Evolutionary conservation across 2,888 invertebrate genomes (phyloP).

Genomic region (Ptychoptera contaminata): DNA sequence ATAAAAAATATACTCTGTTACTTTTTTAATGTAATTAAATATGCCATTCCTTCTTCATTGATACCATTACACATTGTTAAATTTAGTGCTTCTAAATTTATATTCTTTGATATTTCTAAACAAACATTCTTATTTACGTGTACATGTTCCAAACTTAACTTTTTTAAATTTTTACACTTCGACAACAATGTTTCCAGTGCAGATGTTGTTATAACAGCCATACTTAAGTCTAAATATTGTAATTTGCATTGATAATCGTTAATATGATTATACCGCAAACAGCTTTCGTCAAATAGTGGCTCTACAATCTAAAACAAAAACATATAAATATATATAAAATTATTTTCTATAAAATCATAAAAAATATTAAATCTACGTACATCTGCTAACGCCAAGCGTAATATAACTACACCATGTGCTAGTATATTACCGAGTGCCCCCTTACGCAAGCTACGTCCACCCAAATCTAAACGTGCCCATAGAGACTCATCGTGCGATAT

Average conservation of each 20-base stretch:
- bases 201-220: slow-evolving; percentile 45
- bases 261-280: slow-evolving; percentile 18
- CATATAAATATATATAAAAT: slow-evolving; percentile 4
- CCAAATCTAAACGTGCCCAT: slow-evolving; percentile 73
- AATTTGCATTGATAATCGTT: slow-evolving; percentile 40
- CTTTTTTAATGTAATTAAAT: slow-evolving; percentile 37
- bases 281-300: slow-evolving; percentile 35
- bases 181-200: slow-evolving; percentile 43
- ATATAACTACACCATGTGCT: slow-evolving; percentile 57
- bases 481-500: slow-evolving; percentile 69
- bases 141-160: slow-evolving; percentile 73
- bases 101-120: slow-evolving; percentile 47
- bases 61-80: slow-evolving; percentile 67
- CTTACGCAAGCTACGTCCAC: slow-evolving; percentile 46
- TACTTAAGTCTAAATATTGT: slow-evolving; percentile 76
- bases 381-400: slow-evolving; percentile 66
- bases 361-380: slow-evolving; percentile 31
- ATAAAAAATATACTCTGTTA: slow-evolving; percentile 18
- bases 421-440: slow-evolving; percentile 60
- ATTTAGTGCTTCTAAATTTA: slow-evolving; percentile 62
- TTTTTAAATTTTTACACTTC: slow-evolving; percentile 54
- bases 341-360: not conserved
- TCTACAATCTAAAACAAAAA: slow-evolving; percentile 27
- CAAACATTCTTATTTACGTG: slow-evolving; percentile 47
- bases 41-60: slow-evolving; percentile 42